Base-by-base conservation (phyloP, 2,888 invertebrate genomes). In the Stratiomys singularior region DNA sequence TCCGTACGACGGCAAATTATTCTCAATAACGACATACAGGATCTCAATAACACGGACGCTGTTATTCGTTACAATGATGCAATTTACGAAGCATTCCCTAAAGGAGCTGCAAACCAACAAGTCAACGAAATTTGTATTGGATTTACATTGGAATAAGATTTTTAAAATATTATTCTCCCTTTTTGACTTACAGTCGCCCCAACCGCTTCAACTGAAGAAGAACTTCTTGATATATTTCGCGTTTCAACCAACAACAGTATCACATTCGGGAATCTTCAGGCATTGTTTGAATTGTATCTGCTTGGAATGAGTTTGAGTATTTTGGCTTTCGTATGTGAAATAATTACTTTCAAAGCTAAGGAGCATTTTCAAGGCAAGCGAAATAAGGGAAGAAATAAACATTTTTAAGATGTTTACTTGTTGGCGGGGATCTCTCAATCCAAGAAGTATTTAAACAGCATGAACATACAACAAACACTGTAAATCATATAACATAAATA, bases 61-160 rank as follows among this genome's bases (percentile, higher is more conserved):
- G 67, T 79, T 1, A 52, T 71, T 1, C 71, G 64, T 15, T 79
- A 79, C 30, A 79, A 79, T 11, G 67, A 77, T 66, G 79, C 71
- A 1, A 63, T 79, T n/a, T 78, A 78, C 44, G 79, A 79, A 21
- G 78, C 79, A 7, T 79, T 79, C 67, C 79, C 79, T 21, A 67
- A 66, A 46, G 72, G 72, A 28, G 44, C 23, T 23, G 47, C 52
- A 11, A 74, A 72, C 60, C 60, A 72, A 67, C 23, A 56, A 28
- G 74, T 79, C 5, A 74, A 78, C 56, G 37, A 56, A 46, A 64
- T 79, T 27, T 78, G 79, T 79, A 74, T 27, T 76, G 9, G 7
- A 9, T 44, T 2, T 23, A n/a, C 15, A 23, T 21, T 3, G 44
- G 13, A 67, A 15, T 18, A 13, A 47, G 21, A 11, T 23, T 44